Evolutionary conservation across 1,140 invertebrate genomes (phyloP), one percentile per base, ranked within the genome.

Genomic region (Neomicropteryx cornuta): DNA sequence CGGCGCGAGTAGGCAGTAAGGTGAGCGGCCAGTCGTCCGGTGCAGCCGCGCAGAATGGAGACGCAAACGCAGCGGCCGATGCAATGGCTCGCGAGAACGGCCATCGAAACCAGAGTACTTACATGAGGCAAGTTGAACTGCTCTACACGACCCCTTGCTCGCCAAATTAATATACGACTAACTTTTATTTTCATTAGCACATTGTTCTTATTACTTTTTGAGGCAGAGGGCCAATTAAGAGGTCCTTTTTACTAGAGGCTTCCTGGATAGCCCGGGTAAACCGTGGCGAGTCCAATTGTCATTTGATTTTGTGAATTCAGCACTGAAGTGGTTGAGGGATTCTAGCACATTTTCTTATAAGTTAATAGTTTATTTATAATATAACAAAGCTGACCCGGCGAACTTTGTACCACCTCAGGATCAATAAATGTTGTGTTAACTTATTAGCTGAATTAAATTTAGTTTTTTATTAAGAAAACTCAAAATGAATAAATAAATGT

Each of bases 1-100:
- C 62, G 60, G 60, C 62, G 51, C 54, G 62, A 44, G 62, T 65
- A 65, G 62, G 55, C n/a, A n/a, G n/a, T n/a, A n/a, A n/a, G n/a
- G n/a, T n/a, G 49, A 60, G 48, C 41, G 55, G 51, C 49, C 52
- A 52, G 46, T 48, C 52, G 51, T 52, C 49, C 53, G 53, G 52
- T 45, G 47, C 59, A 43, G n/a, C n/a, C n/a, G 46, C 59, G 27
- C 59, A 60, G 51, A 65, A 65, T 56, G 62, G 62, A 50, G 58
- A 50, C 38, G 56, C 40, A 59, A 63, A 52, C 56, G 62, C 55
- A 59, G 58, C 50, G 50, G 53, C 42, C 55, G 59, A 34, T 56
- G 60, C 58, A 62, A 56, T 53, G 42, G 50, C 44, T 52, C 49
- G n/a, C 50, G 59, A 65, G 36, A 58, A 55, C 41, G 56, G 56